These are phyloP conservation scores for Xestia ashworthii DNA, from an alignment of 2,888 invertebrate species.

Conservation along the genomic window DNA sequence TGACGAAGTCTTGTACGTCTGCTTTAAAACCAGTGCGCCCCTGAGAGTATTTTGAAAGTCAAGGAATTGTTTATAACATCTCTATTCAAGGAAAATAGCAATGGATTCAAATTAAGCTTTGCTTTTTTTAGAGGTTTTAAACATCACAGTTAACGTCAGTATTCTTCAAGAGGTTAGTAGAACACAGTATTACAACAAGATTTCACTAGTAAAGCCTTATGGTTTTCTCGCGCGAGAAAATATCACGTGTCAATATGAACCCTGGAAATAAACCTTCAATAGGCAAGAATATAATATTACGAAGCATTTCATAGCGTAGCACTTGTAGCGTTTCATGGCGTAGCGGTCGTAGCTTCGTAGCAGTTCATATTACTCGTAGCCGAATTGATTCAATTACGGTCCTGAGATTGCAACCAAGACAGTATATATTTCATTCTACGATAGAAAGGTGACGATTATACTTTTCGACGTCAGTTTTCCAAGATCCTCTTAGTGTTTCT, in stretches of 20 bases:
- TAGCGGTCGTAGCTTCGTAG: background rate
- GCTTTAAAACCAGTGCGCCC: background rate
- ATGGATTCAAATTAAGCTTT: background rate
- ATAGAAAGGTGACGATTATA: background rate
- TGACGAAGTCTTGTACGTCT: background rate
- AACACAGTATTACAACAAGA: background rate
- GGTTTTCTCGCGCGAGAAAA: background rate
- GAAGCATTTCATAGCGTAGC: background rate
- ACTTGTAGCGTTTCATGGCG: conserved; percentile 1
- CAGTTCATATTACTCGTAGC: background rate
- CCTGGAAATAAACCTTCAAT: background rate
- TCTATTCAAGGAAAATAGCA: background rate
- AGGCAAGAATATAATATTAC: background rate
- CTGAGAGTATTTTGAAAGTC: background rate
- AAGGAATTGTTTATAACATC: background rate
- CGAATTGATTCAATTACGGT: conserved; percentile 2
- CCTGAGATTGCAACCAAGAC: background rate
- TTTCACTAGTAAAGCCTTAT: background rate
- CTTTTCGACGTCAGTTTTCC: background rate
- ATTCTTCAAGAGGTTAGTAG: no score
- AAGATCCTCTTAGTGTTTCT: background rate
- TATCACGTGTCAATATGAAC: background rate
- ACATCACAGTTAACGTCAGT: background rate
- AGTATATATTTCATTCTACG: background rate
- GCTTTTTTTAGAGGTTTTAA: background rate